phyloP scores from a whole-genome alignment of 2,113 vertebrate genomes.

The Hemichromis elongatus region DNA sequence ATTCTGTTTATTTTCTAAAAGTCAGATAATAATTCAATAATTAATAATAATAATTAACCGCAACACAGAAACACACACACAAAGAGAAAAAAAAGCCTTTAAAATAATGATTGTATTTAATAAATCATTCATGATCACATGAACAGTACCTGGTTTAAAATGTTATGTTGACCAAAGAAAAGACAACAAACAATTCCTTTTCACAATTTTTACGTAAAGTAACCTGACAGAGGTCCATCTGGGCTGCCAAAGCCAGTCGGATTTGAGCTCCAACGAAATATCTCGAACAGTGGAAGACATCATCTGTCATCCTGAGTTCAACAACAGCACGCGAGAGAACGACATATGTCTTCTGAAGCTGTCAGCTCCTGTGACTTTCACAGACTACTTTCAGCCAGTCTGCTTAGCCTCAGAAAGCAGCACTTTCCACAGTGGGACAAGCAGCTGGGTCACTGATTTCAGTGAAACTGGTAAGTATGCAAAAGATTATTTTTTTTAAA shows the following conservation, averaged over 20 bases:
- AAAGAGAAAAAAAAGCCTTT: not conserved
- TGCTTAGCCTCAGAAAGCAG: constrained; percentile 62
- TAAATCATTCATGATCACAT: not conserved
- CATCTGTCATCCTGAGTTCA: not conserved
- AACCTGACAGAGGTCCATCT: not conserved
- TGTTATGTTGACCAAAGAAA: not conserved
- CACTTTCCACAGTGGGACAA: not conserved
- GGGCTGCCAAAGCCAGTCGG: not conserved
- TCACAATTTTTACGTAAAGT: not conserved
- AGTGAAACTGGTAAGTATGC: not conserved
- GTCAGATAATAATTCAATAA: not conserved
- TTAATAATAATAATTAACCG: not conserved
- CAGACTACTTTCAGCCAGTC: constrained; percentile 55
- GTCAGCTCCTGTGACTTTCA: constrained; percentile 2
- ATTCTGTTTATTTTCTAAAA: not conserved
- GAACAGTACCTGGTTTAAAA: not conserved
- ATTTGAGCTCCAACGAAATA: not conserved
- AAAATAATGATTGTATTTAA: not conserved
- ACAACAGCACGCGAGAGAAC: not conserved
- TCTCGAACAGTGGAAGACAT: not conserved
- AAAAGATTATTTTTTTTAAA: not conserved
- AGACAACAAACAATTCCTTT: not conserved
- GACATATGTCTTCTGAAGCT: constrained; percentile 51
- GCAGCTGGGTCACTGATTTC: not conserved
- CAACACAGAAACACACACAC: not conserved